These are phyloP conservation scores for Poicephalus meyeri DNA, from an alignment of 2,113 vertebrate genomes.

Conservation along the genomic window DNA sequence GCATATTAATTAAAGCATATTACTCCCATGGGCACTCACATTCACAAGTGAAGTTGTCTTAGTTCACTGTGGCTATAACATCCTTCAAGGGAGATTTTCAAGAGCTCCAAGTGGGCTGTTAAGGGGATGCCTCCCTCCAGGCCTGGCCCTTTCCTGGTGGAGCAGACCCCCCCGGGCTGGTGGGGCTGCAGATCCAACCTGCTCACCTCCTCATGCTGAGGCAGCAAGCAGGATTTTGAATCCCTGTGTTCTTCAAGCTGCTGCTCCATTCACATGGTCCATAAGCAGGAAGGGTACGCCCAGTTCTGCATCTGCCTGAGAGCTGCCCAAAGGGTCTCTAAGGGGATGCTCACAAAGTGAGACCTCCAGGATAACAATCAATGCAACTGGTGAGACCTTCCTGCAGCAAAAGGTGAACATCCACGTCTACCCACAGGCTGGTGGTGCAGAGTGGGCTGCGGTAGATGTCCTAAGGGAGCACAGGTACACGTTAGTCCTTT, in stretches of 20 bases:
- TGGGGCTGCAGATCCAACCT: neutral
- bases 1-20: neutral
- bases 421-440: accelerated
- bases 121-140: neutral
- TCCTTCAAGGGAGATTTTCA: neutral
- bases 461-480: neutral
- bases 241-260: neutral
- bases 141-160: neutral
- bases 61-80: neutral
- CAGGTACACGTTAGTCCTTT: accelerated
- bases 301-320: neutral
- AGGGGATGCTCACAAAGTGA: neutral
- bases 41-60: neutral
- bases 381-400: neutral
- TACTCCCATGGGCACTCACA: neutral
- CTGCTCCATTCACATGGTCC: neutral
- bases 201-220: accelerated
- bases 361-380: neutral
- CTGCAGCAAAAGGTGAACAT: neutral
- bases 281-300: neutral
- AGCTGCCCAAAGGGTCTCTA: neutral
- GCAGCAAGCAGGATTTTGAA: neutral
- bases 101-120: neutral
- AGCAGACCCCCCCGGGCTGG: neutral
- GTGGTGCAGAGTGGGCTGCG: neutral